These are phyloP conservation scores for Ypsolopha sequella DNA, from an alignment of 2,888 invertebrate genomes.

Conservation along the genomic window DNA sequence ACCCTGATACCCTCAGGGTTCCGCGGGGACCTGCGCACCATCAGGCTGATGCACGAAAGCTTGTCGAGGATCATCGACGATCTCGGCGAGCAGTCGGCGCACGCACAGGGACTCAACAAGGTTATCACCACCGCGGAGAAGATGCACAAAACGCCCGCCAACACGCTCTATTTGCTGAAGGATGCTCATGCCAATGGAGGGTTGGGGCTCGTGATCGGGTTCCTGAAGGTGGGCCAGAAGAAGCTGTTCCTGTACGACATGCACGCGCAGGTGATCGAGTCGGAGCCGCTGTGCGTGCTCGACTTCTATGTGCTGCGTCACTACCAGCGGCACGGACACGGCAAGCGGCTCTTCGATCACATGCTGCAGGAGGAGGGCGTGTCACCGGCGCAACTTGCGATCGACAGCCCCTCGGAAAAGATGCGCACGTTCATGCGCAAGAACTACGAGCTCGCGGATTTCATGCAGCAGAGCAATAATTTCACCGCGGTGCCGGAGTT, in stretches of 20 bases:
- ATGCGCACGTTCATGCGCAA: slow-evolving; percentile 85
- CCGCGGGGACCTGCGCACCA: slow-evolving; percentile 26
- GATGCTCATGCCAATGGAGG: slow-evolving; percentile 47
- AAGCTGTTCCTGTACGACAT: slow-evolving; percentile 88
- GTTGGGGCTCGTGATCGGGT: slow-evolving; percentile 76
- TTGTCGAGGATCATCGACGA: slow-evolving; percentile 73
- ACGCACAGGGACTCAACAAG: slow-evolving; percentile 79
- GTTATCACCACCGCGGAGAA: slow-evolving; percentile 81
- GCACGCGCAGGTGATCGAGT: slow-evolving; percentile 78
- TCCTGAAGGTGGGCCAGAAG: slow-evolving; percentile 92
- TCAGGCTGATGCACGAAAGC: slow-evolving; percentile 32
- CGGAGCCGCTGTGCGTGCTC: slow-evolving; percentile 89
- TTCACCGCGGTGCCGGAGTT: too few species aligned
- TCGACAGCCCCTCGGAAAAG: too few species aligned
- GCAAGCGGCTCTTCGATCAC: too few species aligned
- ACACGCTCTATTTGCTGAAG: slow-evolving; percentile 57
- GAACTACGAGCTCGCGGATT: slow-evolving; percentile 75
- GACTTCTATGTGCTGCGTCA: slow-evolving; percentile 94
- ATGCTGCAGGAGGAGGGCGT: too few species aligned
- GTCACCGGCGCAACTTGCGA: slow-evolving; percentile 92
- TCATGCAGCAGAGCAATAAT: slow-evolving; percentile 57
- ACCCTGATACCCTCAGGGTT: slow-evolving; percentile 34
- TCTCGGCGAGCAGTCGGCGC: slow-evolving; percentile 80
- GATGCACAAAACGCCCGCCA: slow-evolving; percentile 48
- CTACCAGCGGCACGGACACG: too few species aligned